phyloP scores from a whole-genome alignment of 2,113 vertebrate genomes.

The Eptesicus fuscus region DNA sequence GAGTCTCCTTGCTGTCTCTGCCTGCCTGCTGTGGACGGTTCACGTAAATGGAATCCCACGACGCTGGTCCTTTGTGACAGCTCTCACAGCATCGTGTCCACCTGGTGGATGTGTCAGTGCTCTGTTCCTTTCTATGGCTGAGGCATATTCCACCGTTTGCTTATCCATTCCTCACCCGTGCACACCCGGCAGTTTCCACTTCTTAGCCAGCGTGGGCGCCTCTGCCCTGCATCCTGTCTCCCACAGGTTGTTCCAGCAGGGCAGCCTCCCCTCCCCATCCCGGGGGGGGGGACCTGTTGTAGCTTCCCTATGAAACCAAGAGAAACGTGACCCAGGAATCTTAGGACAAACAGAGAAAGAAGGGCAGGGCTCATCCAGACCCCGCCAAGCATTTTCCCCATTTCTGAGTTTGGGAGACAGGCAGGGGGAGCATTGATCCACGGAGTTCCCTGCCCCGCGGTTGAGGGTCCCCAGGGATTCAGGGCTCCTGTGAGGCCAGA shows the following conservation, averaged over 20 bases:
- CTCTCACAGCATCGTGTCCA: rapidly evolving
- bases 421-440: rapidly evolving
- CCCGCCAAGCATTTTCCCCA: rapidly evolving
- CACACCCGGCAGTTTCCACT: rapidly evolving
- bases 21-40: rapidly evolving
- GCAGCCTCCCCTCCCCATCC: background rate
- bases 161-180: background rate
- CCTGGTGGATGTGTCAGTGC: rapidly evolving
- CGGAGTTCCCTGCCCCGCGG: rapidly evolving
- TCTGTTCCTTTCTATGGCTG: rapidly evolving
- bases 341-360: background rate
- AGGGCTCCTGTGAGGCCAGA: too few relatives aligned
- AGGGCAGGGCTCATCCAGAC: background rate
- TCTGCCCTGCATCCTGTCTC: background rate
- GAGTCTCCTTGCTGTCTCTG: background rate
- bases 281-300: rapidly evolving
- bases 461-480: background rate
- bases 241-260: background rate
- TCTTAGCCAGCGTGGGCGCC: rapidly evolving
- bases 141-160: rapidly evolving
- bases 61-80: rapidly evolving
- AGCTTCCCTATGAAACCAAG: background rate
- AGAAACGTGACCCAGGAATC: background rate
- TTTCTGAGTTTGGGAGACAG: background rate
- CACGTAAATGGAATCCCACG: rapidly evolving